A percentile compares a stretch with the other conserved stretches of the same genome.
phyloP scores from a whole-genome alignment of 2,888 invertebrate species.

The Apeira syringaria region DNA sequence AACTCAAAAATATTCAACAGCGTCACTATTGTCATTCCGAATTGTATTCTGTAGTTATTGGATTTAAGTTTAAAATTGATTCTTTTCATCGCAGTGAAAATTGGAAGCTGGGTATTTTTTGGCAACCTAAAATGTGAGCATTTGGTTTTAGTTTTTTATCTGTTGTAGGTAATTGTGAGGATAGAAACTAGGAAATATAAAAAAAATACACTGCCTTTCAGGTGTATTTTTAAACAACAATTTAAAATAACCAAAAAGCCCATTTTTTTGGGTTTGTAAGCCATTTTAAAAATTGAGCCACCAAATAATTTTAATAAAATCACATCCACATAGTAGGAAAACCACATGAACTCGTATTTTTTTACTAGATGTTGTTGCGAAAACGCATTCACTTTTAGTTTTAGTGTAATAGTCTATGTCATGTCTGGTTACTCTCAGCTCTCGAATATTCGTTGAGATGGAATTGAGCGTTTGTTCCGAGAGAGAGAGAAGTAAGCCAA shows the following conservation, averaged over 20 bases:
- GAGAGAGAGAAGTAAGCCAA: too few relatives aligned
- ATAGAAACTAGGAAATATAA: too few relatives aligned
- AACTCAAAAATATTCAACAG: constrained; percentile 10
- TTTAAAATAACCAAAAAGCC: too few relatives aligned
- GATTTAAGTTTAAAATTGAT: constrained; percentile 22
- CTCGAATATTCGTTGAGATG: not conserved
- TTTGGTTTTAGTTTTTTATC: too few relatives aligned
- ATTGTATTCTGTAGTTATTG: constrained; percentile 18
- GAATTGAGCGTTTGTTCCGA: not conserved
- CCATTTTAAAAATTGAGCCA: too few relatives aligned
- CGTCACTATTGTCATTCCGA: constrained; percentile 4
- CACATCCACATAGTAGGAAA: constrained; percentile 10
- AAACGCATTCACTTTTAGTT: constrained; percentile 8
- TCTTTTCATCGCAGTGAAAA: constrained; percentile 12
- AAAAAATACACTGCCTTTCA: too few relatives aligned
- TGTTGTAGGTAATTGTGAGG: too few relatives aligned
- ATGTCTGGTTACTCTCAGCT: not conserved
- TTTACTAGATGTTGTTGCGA: constrained; percentile 9
- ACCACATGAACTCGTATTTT: constrained; percentile 6
- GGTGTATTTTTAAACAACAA: too few relatives aligned
- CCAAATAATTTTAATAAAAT: too few relatives aligned
- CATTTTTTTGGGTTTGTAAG: too few relatives aligned
- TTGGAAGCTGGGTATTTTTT: constrained; percentile 15
- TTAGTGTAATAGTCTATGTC: constrained; percentile 7
- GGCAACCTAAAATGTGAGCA: too few relatives aligned